Evolutionary conservation across 2,888 invertebrate species (phyloP), one percentile per base, ranked within the genome.

Genomic region (Leptinotarsa juncta): DNA sequence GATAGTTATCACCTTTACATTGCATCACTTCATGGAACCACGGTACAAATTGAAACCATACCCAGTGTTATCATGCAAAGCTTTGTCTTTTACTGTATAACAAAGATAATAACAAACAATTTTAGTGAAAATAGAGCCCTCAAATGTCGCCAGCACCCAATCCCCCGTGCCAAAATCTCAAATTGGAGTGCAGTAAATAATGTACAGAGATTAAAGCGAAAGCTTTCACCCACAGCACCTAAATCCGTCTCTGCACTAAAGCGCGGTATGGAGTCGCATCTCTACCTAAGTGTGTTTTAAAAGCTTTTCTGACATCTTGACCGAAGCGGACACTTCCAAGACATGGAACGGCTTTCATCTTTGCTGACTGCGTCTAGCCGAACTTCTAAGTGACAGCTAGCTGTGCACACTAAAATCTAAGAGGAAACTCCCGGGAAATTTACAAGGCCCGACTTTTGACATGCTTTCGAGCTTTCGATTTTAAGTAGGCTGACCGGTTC

Each of bases 251-350:
- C 76, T 76, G 76, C 74, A 66, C 68, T 73, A 73, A 75, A 76
- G 76, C 76, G 65, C 73, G 70, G 77, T 74, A 77, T 72, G 70
- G 77, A 77, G 73, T 79, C 75, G 78, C 79, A 74, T 78, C 77
- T 83, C 75, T 80, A 78, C 81, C 82, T 86, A 86, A 86, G 85
- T 86, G 88, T 87, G 87, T 87, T 88, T 88, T 89, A 88, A 89
- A 89, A 89, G 88, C 88, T 87, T 88, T 87, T 86, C 87, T 88
- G 88, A 88, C 89, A 88, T 88, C 88, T 88, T 88, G 88, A 88
- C 88, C 89, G 87, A 87, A 86, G 85, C 88, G 88, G 88, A 88
- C 88, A 87, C 85, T 86, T 84, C 82, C 86, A 65, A 86, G 87
- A 89, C 88, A 89, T 84, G 88, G 83, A 89, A 89, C 86, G 84